A percentile compares a stretch with the other conserved stretches of the same genome.
phyloP scores from a whole-genome alignment of 2,888 invertebrate genomes.

The Melanophora roralis region DNA sequence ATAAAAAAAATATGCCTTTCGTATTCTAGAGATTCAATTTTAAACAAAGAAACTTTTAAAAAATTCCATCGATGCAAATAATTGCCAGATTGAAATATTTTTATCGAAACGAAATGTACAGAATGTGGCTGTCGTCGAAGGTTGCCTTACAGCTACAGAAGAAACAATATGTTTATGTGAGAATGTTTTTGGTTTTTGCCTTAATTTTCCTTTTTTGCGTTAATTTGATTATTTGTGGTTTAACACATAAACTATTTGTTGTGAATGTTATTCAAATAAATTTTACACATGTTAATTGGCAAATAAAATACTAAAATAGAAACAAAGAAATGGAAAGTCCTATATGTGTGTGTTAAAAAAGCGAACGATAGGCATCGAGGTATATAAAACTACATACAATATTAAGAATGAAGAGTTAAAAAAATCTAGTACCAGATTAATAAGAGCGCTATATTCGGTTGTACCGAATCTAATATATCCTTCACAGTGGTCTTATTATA shows the following conservation, averaged over 20 bases:
- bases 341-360: too few species aligned
- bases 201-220: not conserved
- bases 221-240: slow-evolving; percentile 25
- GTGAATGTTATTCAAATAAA: slow-evolving; percentile 45
- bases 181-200: not conserved
- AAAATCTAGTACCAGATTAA: too few species aligned
- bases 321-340: too few species aligned
- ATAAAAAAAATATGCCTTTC: slow-evolving; percentile 16
- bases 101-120: slow-evolving; percentile 3
- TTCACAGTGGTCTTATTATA: too few species aligned
- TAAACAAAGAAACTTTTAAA: slow-evolving; percentile 16
- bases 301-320: not conserved
- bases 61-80: slow-evolving; percentile 54
- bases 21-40: not conserved
- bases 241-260: slow-evolving; percentile 45
- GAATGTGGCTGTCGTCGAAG: not conserved
- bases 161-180: slow-evolving; percentile 11
- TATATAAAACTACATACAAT: too few species aligned
- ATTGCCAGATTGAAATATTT: slow-evolving; percentile 49
- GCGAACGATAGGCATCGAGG: too few species aligned
- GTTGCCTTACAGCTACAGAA: not conserved
- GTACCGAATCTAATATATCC: too few species aligned
- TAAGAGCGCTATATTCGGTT: too few species aligned
- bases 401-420: too few species aligned
- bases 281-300: slow-evolving; percentile 43